Conservation (phyloP, 92 coral and sea anemone genomes). For the Paramuricea clavata region DNA sequence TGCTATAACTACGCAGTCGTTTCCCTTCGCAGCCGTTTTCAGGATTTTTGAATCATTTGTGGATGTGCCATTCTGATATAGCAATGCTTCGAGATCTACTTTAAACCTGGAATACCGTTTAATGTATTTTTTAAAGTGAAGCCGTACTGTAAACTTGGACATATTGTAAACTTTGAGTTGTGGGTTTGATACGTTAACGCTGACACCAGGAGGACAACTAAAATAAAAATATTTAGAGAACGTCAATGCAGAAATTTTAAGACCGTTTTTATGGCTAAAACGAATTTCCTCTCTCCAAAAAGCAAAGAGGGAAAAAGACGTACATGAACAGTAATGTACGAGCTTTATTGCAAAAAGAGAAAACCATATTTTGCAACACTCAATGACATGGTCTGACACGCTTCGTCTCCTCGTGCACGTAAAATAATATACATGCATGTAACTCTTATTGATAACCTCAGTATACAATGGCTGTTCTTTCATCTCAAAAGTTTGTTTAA, state of each 20-base stretch:
- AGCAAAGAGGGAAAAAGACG: too few species aligned
- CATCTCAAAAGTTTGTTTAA: too few species aligned
- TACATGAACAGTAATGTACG: too few species aligned
- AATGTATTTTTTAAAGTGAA: not conserved
- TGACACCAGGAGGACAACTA: not conserved
- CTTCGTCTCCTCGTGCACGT: too few species aligned
- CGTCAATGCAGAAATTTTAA: too few species aligned
- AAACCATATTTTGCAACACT: too few species aligned
- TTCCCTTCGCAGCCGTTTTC: not conserved
- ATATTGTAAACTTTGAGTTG: not conserved
- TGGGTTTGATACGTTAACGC: not conserved
- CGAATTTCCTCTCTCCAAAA: not conserved
- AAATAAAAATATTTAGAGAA: not conserved
- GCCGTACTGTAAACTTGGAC: not conserved
- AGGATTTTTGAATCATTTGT: not conserved
- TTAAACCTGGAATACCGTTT: not conserved
- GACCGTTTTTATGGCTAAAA: not conserved
- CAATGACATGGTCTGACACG: too few species aligned
- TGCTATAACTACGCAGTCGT: not conserved
- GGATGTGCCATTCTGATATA: conserved; percentile 6
- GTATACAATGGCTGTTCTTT: too few species aligned
- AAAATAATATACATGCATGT: too few species aligned
- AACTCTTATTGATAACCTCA: too few species aligned
- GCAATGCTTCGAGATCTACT: not conserved
- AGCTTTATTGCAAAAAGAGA: too few species aligned